A percentile compares a stretch with the other conserved stretches of the same genome.
Evolutionary conservation across 2,888 invertebrate species (phyloP).

Genomic region (Notocelia uddmanniana): DNA sequence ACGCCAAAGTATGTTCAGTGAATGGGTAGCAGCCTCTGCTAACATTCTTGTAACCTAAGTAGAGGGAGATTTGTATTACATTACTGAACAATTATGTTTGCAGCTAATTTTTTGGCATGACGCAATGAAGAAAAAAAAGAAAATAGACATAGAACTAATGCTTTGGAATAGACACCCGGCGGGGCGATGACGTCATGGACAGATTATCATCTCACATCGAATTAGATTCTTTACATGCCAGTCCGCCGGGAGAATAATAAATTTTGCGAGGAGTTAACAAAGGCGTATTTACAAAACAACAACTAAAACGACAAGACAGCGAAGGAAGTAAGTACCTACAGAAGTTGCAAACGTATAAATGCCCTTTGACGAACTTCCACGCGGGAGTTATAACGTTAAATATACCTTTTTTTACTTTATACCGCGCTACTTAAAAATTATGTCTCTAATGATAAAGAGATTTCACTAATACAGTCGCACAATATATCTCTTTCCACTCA

Average conservation of each 20-base stretch:
- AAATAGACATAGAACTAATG: slow-evolving; percentile 67
- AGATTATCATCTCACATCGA: slow-evolving; percentile 27
- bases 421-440: slow-evolving; percentile 76
- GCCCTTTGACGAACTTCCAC: slow-evolving; percentile 73
- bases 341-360: slow-evolving; percentile 79
- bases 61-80: slow-evolving; percentile 74
- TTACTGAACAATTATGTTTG: slow-evolving; percentile 76
- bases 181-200: slow-evolving; percentile 53
- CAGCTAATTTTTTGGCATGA: slow-evolving; percentile 84
- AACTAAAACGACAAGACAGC: slow-evolving; percentile 59
- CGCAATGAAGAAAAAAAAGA: slow-evolving; percentile 77
- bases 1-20: slow-evolving; percentile 4
- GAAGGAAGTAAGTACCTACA: slow-evolving; percentile 64
- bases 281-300: slow-evolving; percentile 51
- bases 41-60: slow-evolving; percentile 75
- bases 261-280: slow-evolving; percentile 55
- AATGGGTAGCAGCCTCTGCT: slow-evolving; percentile 60
- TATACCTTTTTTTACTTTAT: slow-evolving; percentile 71
- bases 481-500: slow-evolving; percentile 76
- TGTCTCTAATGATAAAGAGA: slow-evolving; percentile 79
- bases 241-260: slow-evolving; percentile 54
- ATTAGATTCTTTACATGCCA: slow-evolving; percentile 31
- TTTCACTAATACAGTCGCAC: slow-evolving; percentile 75
- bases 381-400: slow-evolving; percentile 73
- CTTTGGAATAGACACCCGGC: slow-evolving; percentile 82